A percentile compares a stretch with the other conserved stretches of the same genome.
phyloP scores from a whole-genome alignment of 2,797 vertebrate genomes.

The Darevskia mixta region DNA sequence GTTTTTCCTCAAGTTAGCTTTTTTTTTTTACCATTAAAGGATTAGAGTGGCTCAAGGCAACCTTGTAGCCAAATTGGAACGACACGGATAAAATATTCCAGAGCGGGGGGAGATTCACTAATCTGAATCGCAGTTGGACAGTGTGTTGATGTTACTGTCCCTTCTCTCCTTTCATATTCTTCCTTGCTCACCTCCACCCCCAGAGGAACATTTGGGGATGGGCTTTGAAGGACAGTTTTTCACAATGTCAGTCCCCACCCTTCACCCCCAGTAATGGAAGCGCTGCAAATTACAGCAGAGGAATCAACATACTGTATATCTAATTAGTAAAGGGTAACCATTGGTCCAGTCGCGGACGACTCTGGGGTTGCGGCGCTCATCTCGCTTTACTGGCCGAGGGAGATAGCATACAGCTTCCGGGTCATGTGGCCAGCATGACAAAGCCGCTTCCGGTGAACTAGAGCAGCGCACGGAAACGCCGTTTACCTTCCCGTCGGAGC shows the following conservation, averaged over 20 bases:
- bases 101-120: rapidly evolving
- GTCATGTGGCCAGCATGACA: no score
- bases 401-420: no score
- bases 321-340: no score
- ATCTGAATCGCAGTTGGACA: not conserved
- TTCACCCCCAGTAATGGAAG: no score
- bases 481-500: no score
- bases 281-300: not conserved
- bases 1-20: not conserved
- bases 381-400: no score
- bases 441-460: no score
- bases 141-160: not conserved
- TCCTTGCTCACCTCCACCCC: not conserved
- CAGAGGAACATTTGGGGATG: not conserved
- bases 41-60: conserved; percentile 5
- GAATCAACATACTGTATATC: no score
- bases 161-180: not conserved
- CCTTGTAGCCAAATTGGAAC: not conserved
- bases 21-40: conserved; percentile 24
- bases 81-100: not conserved
- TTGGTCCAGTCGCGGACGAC: no score
- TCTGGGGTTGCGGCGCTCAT: no score
- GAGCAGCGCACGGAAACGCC: no score
- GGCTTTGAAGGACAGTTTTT: not conserved
- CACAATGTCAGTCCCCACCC: not conserved